Percentiles rank a stretch among this genome's conserved stretches.
Conservation (phyloP, 35 echinoderm and acorn worm species). For the Ptychodera flava region DNA sequence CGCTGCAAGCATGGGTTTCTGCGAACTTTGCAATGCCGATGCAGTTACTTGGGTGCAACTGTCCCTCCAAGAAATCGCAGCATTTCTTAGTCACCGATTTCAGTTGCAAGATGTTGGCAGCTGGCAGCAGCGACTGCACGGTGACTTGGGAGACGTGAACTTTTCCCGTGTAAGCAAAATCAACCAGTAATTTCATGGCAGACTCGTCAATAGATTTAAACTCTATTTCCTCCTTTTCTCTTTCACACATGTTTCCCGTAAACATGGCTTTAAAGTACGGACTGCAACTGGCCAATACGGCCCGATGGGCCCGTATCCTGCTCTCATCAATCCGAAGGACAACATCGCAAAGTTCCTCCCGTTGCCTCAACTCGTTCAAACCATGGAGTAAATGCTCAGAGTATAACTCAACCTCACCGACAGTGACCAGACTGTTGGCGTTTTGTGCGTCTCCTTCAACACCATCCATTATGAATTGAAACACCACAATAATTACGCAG, state of each 20-base stretch:
- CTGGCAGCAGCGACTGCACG: conserved; percentile 70
- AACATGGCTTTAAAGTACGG: conserved; percentile 96
- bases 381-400: conserved; percentile 41
- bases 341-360: conserved; percentile 70
- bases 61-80: conserved; percentile 87
- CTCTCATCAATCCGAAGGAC: conserved; percentile 47
- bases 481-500: neutral
- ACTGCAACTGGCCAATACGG: conserved; percentile 69
- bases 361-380: conserved; percentile 37
- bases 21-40: conserved; percentile 83
- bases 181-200: conserved; percentile 56
- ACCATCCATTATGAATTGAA: neutral
- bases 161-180: conserved; percentile 90
- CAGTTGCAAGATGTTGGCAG: conserved; percentile 87
- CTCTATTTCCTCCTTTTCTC: conserved; percentile 81
- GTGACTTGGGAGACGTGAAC: conserved; percentile 71
- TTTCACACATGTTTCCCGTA: conserved; percentile 77
- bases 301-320: conserved; percentile 64
- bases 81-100: conserved; percentile 84
- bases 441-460: neutral
- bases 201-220: conserved; percentile 78
- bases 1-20: conserved; percentile 78
- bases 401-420: conserved; percentile 46
- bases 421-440: neutral
- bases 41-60: conserved; percentile 87